Base-by-base conservation (phyloP, 2,888 invertebrate species). In the Zygogramma bicolorata region DNA sequence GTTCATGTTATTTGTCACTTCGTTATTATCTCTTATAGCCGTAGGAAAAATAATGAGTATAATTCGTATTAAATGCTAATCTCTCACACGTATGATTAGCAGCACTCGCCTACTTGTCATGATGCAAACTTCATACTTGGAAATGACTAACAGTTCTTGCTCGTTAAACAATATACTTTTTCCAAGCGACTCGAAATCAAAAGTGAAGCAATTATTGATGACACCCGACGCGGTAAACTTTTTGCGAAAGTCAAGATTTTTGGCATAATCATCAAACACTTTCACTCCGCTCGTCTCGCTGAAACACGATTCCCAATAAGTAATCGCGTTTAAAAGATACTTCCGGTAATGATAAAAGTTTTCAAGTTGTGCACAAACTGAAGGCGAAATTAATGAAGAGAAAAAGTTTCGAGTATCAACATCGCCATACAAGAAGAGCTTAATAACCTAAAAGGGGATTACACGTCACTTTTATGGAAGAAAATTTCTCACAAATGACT, bases 291-390 rank as follows among this genome's bases (percentile, higher is more conserved):
- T 53, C 27, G 25, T 25, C 53, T 53, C n/a, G n/a, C n/a, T 53
- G 53, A 25, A 53, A 53, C 53, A 53, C 53, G 53, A 53, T 53
- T 53, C 27, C 27, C 53, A 53, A 53, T 53, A 53, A 59, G 59
- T 42, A 40, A 42, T 69, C 69, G 69, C 46, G 73, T 70, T 70
- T 42, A 49, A 63, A 73, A 63, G 62, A 70, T 70, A 70, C 70
- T 70, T 79, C 77, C 74, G 73, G 74, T 82, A 82, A 82, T 81
- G 82, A 82, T 77, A 80, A 81, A 81, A 82, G 74, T 82, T 82
- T 77, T 69, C 68, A 68, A 73, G 68, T 73, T 73, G 66, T 65
- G 70, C 65, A 70, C 70, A 75, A 76, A 77, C 75, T 73, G 75
- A 76, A 77, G 77, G 79, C 75, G 77, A 79, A 79, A 81, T 81